Percentiles rank a stretch among this genome's conserved stretches.
Conservation (phyloP, 2,888 invertebrate genomes). For the Hedya salicella region DNA sequence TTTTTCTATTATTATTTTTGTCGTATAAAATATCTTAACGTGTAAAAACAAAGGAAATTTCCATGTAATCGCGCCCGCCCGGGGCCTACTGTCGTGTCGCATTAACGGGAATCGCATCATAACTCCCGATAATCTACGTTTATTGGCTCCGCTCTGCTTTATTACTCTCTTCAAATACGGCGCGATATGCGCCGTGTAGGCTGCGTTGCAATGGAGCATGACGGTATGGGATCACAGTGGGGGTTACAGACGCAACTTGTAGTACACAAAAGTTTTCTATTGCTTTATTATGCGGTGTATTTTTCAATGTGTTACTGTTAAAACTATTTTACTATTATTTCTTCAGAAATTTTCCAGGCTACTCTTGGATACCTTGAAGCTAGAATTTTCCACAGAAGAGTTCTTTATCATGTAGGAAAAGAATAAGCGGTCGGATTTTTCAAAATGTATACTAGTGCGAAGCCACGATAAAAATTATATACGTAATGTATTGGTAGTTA, state of each 20-base stretch:
- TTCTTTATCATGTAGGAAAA: too few species aligned
- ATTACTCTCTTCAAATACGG: slow-evolving; percentile 58
- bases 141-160: slow-evolving; percentile 79
- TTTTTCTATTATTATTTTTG: too few species aligned
- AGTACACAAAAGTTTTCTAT: background rate
- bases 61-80: slow-evolving; percentile 53
- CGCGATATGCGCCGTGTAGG: slow-evolving; percentile 20
- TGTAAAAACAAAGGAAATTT: slow-evolving; percentile 45
- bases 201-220: slow-evolving; percentile 27
- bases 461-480: too few species aligned
- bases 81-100: slow-evolving; percentile 80
- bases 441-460: too few species aligned
- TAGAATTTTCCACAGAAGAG: too few species aligned
- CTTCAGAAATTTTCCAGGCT: too few species aligned
- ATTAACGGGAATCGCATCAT: slow-evolving; percentile 82
- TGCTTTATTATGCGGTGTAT: background rate
- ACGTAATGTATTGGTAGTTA: too few species aligned
- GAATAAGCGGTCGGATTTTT: too few species aligned
- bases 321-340: too few species aligned
- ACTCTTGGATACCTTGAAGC: too few species aligned
- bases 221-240: slow-evolving; percentile 15
- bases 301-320: too few species aligned
- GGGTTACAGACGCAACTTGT: slow-evolving; percentile 14
- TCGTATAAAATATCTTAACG: too few species aligned
- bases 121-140: slow-evolving; percentile 84